phyloP scores from a whole-genome alignment of 1,140 invertebrate species.

The Atta colombica region DNA sequence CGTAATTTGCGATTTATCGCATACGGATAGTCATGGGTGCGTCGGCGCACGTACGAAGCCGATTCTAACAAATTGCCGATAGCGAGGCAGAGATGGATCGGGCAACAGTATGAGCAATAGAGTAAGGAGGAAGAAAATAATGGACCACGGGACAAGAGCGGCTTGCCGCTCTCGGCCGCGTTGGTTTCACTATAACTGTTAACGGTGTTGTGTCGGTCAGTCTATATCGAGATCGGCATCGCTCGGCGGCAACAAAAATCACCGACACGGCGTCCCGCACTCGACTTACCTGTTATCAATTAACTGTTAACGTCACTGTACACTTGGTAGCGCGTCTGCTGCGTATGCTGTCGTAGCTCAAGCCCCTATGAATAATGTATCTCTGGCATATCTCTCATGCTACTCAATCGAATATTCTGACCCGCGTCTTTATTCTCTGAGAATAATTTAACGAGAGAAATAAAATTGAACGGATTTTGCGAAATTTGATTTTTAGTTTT shows the following conservation, averaged over 20 bases:
- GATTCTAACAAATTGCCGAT: conserved; percentile 67
- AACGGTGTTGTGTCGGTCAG: conserved; percentile 66
- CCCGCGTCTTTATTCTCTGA: not conserved
- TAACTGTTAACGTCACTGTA: conserved; percentile 71
- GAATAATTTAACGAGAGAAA: not conserved
- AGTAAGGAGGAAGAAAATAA: conserved; percentile 59
- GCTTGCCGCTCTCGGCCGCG: not conserved
- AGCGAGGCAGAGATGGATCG: conserved; percentile 64
- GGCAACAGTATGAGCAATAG: not conserved
- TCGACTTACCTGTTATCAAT: conserved; percentile 74
- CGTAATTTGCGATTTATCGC: conserved; percentile 61
- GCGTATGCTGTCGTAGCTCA: conserved; percentile 49
- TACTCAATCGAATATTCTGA: conserved; percentile 60
- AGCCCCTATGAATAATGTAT: conserved; percentile 72
- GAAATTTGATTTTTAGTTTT: not conserved
- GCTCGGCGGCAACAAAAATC: conserved; percentile 65
- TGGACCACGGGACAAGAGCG: conserved; percentile 27
- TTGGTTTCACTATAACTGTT: conserved; percentile 71
- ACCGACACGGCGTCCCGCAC: conserved; percentile 33
- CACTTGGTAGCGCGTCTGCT: conserved; percentile 54
- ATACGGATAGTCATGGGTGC: conserved; percentile 43
- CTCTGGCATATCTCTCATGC: conserved; percentile 49
- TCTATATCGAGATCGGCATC: conserved; percentile 66
- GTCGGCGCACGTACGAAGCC: conserved; percentile 60
- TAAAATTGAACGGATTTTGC: not conserved